These are phyloP conservation scores for Salminus brasiliensis DNA, from an alignment of 2,113 vertebrate species.

Conservation along the genomic window DNA sequence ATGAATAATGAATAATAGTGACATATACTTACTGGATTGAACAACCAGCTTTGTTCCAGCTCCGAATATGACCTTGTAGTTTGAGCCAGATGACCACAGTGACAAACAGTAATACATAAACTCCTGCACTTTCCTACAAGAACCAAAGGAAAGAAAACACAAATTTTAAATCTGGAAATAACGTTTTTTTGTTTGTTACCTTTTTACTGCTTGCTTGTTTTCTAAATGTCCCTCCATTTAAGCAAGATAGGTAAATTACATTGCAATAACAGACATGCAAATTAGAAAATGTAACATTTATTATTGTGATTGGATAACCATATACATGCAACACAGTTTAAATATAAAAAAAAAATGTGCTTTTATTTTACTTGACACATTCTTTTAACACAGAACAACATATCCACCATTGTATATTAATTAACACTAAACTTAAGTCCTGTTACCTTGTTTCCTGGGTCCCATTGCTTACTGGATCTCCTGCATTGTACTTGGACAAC, in stretches of 20 bases:
- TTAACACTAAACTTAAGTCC: not conserved
- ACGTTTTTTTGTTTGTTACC: too few relatives aligned
- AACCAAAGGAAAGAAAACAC: not conserved
- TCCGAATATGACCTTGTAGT: conserved; percentile 39
- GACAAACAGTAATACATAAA: conserved; percentile 31
- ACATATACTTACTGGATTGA: conserved; percentile 42
- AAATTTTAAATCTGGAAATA: too few relatives aligned
- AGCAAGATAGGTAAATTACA: too few relatives aligned
- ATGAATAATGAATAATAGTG: not conserved
- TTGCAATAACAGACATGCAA: too few relatives aligned
- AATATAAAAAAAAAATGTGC: not conserved
- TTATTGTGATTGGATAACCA: too few relatives aligned
- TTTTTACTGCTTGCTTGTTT: too few relatives aligned
- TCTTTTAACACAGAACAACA: not conserved
- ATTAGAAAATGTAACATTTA: too few relatives aligned
- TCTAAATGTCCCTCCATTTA: too few relatives aligned
- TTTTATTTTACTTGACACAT: too few relatives aligned
- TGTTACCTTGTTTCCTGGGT: not conserved
- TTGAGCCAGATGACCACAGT: conserved; percentile 37
- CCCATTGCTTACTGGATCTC: not conserved
- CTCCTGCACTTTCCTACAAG: not conserved
- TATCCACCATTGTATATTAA: not conserved
- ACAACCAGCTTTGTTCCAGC: conserved; percentile 42
- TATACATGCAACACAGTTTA: not conserved
- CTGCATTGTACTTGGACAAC: not conserved